Evolutionary conservation across 2,797 vertebrate species (phyloP), one percentile per base, ranked within the genome.

Genomic region (Chiroxiphia lanceolata): DNA sequence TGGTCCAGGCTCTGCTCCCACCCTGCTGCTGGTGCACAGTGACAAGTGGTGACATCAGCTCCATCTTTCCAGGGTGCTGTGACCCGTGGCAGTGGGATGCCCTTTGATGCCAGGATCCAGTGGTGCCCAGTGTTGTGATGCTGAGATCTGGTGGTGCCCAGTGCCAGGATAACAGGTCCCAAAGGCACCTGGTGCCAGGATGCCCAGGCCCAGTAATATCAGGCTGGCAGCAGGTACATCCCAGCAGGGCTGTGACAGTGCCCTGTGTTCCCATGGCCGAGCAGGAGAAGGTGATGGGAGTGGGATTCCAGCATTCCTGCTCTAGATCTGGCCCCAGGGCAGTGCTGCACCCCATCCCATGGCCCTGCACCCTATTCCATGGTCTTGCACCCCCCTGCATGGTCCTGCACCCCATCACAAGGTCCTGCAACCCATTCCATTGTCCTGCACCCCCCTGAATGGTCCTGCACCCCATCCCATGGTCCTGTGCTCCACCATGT

Each of bases 321-420:
- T n/a, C 38, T 0, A 0, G 15, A 27, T 61, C 26, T 1, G 3
- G 10, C 22, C 40, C n/a, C 13, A 3, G n/a, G 44, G n/a, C 7
- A 38, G 8, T 20, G 34, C 23, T n/a, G 64, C 13, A 3, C 9
- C 44, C 25, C 7, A 8, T 6, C 1, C 3, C 4, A 20, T 13
- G 1, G 8, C 10, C 76, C 26, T 25, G 42, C 7, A 23, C 15
- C 36, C 45, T 33, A 29, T 53, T 16, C 51, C 51, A 29, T 17
- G 15, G 8, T 11, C 27, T 27, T 33, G 18, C 11, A 54, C 19
- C 53, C 31, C 38, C n/a, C n/a, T n/a, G n/a, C 53, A 54, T 14
- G 31, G 31, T 33, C 51, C 29, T 27, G 27, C 29, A 29, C 16
- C 51, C 29, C 16, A 18, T 9, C 16, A 9, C 51, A 53, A 26